phyloP scores from a whole-genome alignment of 2,113 vertebrate genomes.

The Mobula birostris region DNA sequence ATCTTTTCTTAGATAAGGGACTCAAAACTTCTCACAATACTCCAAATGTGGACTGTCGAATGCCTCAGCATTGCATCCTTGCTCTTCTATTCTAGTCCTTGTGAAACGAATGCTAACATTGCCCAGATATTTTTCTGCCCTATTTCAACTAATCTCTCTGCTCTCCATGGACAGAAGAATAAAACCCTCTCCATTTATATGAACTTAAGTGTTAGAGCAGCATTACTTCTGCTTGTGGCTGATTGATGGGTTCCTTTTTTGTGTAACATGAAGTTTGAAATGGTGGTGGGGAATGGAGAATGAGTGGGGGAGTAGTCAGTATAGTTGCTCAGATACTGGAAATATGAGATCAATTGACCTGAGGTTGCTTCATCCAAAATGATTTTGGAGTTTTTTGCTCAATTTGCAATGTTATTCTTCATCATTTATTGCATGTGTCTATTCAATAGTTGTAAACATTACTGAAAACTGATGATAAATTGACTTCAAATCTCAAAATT shows the following conservation, averaged over 20 bases:
- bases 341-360: neutral
- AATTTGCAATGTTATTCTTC: neutral
- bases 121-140: neutral
- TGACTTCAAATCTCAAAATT: neutral
- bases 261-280: neutral
- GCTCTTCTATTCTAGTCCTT: too few species aligned
- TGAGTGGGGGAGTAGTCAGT: too few species aligned
- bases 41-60: too few species aligned
- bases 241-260: neutral
- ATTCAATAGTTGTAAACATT: neutral
- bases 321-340: neutral
- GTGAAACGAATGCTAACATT: too few species aligned
- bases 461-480: neutral
- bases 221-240: neutral
- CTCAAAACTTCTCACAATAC: too few species aligned
- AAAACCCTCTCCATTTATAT: neutral
- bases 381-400: neutral
- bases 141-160: neutral
- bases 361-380: neutral
- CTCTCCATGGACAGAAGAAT: neutral
- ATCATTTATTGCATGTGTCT: neutral
- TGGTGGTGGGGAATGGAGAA: too few species aligned
- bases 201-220: neutral
- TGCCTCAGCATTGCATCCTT: too few species aligned
- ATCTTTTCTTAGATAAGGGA: too few species aligned